Conservation (phyloP, 2,888 invertebrate genomes). For the Melieria omissa region DNA sequence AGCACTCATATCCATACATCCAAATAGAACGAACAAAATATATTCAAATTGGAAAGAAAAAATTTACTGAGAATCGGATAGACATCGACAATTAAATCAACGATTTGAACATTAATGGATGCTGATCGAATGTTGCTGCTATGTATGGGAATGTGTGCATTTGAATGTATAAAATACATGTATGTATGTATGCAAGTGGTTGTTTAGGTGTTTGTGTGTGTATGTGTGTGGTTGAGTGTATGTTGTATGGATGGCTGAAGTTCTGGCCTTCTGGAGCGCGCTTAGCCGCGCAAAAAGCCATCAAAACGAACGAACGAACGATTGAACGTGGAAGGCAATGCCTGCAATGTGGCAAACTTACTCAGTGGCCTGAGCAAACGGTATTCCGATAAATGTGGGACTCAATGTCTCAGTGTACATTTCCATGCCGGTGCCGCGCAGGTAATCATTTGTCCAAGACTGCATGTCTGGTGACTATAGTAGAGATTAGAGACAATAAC, state of each 20-base stretch:
- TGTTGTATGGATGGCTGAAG: neutral
- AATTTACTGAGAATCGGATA: slow-evolving; percentile 8
- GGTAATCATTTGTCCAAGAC: slow-evolving; percentile 99
- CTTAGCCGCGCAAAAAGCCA: no score
- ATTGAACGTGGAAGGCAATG: slow-evolving; percentile 9
- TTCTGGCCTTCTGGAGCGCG: no score
- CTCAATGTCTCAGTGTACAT: slow-evolving; percentile 99
- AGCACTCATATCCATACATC: slow-evolving; percentile 3
- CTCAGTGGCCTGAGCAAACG: slow-evolving; percentile 98
- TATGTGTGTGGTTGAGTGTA: neutral
- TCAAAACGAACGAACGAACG: no score
- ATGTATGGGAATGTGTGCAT: neutral
- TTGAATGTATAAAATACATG: slow-evolving; percentile 12
- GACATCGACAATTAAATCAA: slow-evolving; percentile 28
- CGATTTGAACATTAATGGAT: slow-evolving; percentile 25
- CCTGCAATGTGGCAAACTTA: slow-evolving; percentile 74
- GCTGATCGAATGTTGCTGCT: neutral
- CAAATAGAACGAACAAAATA: slow-evolving; percentile 9
- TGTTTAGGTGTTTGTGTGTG: slow-evolving; percentile 11
- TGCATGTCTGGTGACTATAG: slow-evolving; percentile 92
- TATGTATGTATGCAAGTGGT: slow-evolving; percentile 19
- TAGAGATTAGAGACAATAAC: slow-evolving; percentile 36
- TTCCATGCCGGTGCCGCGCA: slow-evolving; percentile 99
- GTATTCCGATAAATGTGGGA: slow-evolving; percentile 97
- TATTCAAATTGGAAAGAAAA: neutral